Evolutionary conservation across 2,797 vertebrate species (phyloP), one percentile per base, ranked within the genome.

Genomic region (Chelmon rostratus): DNA sequence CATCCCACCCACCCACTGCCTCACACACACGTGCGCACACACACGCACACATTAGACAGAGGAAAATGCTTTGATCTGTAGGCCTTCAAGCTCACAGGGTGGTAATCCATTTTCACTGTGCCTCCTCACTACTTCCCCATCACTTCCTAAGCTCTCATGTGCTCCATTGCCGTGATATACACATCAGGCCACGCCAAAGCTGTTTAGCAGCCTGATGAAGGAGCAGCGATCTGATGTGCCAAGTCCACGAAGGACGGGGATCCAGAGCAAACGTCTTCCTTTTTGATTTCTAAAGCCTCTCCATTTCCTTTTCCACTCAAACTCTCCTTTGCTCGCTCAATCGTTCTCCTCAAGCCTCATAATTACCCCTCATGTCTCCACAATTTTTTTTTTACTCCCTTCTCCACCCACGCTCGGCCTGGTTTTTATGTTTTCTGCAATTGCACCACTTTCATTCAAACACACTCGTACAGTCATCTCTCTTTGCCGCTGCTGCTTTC

Each of bases 11-110:
- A 59, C 37, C 68, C 73, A 58, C 58, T 5, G 5, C 10, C 61
- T 63, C 54, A 33, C 64, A 38, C 66, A 58, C 56, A 42, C 6
- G 1, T n/a, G 7, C 38, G 28, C 23, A 47, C 68, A 57, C 57
- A 50, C 47, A 61, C 62, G 76, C 66, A 81, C 37, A 64, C 66
- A 81, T 37, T 42, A 52, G 46, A 73, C 38, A 44, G 68, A 74
- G 53, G 83, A 78, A 83, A 87, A 80, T 1, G 23, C 87, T 92
- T 89, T 91, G 86, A 93, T 92, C 85, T 84, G 83, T 83, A 68
- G 86, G 81, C 79, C 89, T 91, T 81, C 40, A 6, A 79, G 82
- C 86, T 80, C 80, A 56, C 56, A 73, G 76, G 78, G 83, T 68
- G 82, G 84, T 83, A 86, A 93, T 92, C 84, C 87, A 91, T 90